phyloP scores from a whole-genome alignment of 2,113 vertebrate genomes.

The Grammomys dolichurus region DNA sequence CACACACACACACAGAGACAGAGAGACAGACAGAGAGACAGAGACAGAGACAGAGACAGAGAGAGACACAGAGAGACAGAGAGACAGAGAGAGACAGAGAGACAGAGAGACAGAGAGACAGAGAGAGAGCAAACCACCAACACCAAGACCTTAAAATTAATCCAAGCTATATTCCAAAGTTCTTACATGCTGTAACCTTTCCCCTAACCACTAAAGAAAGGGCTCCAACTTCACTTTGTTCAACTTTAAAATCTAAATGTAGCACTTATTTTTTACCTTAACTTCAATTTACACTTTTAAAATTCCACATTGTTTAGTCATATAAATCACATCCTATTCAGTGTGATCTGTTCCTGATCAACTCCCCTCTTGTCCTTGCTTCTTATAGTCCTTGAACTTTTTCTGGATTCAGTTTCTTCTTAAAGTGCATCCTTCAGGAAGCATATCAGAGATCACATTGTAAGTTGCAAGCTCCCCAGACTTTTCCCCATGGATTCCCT shows the following conservation, averaged over 20 bases:
- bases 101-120: neutral
- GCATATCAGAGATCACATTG: neutral
- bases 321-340: neutral
- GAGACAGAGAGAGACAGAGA: neutral
- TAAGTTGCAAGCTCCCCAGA: neutral
- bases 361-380: neutral
- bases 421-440: neutral
- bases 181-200: neutral
- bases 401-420: neutral
- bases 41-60: too few relatives aligned
- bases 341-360: neutral
- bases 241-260: neutral
- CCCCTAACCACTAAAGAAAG: neutral
- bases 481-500: neutral
- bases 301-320: neutral
- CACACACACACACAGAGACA: neutral
- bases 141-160: neutral
- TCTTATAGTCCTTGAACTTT: neutral
- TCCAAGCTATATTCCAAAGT: neutral
- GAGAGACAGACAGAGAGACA: neutral
- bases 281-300: neutral
- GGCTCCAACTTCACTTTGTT: neutral
- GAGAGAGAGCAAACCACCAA: neutral
- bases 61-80: too few relatives aligned
- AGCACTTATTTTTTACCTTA: neutral